phyloP scores from a whole-genome alignment of 2,113 vertebrate species.

The Galemys pyrenaicus region DNA sequence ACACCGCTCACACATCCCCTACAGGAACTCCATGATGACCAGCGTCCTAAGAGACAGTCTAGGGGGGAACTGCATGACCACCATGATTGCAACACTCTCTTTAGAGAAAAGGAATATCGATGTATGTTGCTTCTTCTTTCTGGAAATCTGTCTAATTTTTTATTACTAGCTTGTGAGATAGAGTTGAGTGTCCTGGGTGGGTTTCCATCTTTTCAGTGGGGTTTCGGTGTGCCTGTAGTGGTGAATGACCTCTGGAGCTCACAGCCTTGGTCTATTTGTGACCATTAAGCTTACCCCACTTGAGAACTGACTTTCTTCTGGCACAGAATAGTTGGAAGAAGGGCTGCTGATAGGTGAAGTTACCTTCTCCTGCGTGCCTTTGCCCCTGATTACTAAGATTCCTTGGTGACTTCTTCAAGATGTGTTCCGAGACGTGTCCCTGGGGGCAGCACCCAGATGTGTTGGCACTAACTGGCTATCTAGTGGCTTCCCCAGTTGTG shows the following conservation, averaged over 20 bases:
- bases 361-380: not conserved
- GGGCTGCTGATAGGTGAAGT: not conserved
- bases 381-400: not conserved
- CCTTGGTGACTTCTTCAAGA: not conserved
- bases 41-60: constrained; percentile 97
- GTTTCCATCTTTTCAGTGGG: not conserved
- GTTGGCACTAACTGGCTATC: too few species aligned
- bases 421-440: not conserved
- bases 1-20: constrained; percentile 95
- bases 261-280: not conserved
- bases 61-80: constrained; percentile 98
- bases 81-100: constrained; percentile 95
- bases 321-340: not conserved
- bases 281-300: not conserved
- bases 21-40: constrained; percentile 98
- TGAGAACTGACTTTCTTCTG: not conserved
- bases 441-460: not conserved
- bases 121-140: constrained; percentile 81
- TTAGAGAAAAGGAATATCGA: constrained; percentile 93
- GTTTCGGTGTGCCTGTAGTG: not conserved
- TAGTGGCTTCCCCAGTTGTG: not conserved
- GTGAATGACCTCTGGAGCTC: not conserved
- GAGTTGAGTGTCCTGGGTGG: not conserved
- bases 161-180: not conserved
- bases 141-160: not conserved